Evolutionary conservation across 2,113 vertebrate genomes (phyloP), one percentile per base, ranked within the genome.

Genomic region (Larimichthys crocea): DNA sequence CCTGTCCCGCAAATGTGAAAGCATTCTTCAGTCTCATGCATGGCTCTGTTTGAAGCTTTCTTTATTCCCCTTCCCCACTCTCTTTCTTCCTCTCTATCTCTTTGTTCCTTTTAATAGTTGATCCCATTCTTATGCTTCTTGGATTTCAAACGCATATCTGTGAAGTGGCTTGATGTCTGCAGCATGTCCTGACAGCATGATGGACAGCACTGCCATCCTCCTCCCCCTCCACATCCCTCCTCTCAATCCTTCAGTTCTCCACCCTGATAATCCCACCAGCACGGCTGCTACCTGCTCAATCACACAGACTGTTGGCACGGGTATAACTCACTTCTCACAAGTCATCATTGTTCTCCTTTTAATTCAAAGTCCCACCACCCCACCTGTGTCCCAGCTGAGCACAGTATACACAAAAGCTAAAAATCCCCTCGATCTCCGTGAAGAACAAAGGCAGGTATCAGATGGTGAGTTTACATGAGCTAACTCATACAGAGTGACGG

Each of bases 71-170:
- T 76, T n/a, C 73, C 20, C 26, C 11, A 0, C 56, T n/a, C 77
- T 55, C 62, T 79, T 71, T 66, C 66, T 72, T 78, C 63, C 52
- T 71, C 62, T 69, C 73, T 11, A 12, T 72, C 63, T 86, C 62
- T 82, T 83, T 84, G 59, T 89, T 85, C 78, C 52, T 87, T 74
- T 74, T 87, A 86, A 88, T 88, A 76, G 82, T 84, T 84, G 69
- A 90, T 90, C 89, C 88, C 86, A 84, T 94, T 93, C 85, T 93
- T 88, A 84, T 76, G 89, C 79, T 84, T 92, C 89, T 95, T 90
- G 71, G 46, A 91, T 95, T 95, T 95, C 94, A 95, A 95, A 95
- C 83, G 59, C 76, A 78, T 81, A 68, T 91, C 88, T 91, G 76
- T 56, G 66, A 91, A 86, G 84, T 77, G 87, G 68, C 87, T 91